Conservation (phyloP, 2,797 vertebrate species). For the Cyclura pinguis region DNA sequence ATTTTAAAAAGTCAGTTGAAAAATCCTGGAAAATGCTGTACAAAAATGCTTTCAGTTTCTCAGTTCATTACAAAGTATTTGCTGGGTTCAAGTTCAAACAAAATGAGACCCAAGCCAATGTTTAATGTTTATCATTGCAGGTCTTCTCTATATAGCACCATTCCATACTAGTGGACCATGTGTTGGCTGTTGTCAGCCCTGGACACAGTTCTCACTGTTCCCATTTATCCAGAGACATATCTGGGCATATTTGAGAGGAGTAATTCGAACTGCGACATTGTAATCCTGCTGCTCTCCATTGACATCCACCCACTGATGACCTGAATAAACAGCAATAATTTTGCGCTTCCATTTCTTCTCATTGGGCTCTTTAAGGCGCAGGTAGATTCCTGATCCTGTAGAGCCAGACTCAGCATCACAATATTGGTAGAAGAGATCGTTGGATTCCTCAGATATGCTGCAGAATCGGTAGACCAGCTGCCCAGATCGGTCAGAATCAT, state of each 20-base stretch:
- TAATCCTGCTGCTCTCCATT: constrained; percentile 92
- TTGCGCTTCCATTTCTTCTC: constrained; percentile 94
- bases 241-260: constrained; percentile 94
- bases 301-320: constrained; percentile 95
- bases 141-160: constrained; percentile 3
- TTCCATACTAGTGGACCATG: constrained; percentile 11
- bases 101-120: constrained; percentile 18
- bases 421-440: constrained; percentile 93
- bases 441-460: constrained; percentile 93
- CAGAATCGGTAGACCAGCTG: constrained; percentile 97
- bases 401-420: constrained; percentile 95
- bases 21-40: constrained; percentile 47
- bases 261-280: constrained; percentile 97
- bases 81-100: constrained; percentile 41
- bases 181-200: constrained; percentile 76
- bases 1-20: constrained; percentile 51
- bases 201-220: constrained; percentile 84
- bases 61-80: constrained; percentile 42
- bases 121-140: background rate
- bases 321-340: constrained; percentile 93
- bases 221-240: constrained; percentile 97
- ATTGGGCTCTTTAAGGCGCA: constrained; percentile 92
- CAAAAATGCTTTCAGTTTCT: constrained; percentile 41
- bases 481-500: constrained; percentile 90
- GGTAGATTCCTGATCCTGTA: constrained; percentile 94